Base-by-base conservation (phyloP, 1,140 invertebrate species). In the Hycleus cichorii region DNA sequence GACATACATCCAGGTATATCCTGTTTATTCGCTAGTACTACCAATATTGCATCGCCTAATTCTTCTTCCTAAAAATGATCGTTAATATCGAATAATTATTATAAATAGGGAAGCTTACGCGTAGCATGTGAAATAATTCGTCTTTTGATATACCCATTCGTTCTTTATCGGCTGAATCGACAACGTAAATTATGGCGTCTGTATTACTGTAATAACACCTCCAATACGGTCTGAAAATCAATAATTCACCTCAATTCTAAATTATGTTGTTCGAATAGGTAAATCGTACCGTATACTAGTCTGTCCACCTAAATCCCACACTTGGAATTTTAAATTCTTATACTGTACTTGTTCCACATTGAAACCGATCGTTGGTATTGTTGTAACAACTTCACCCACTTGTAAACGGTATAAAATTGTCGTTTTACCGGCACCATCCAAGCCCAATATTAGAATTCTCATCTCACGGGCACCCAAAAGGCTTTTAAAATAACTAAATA, bases 141-240 rank as follows among this genome's bases (percentile, higher is more conserved):
- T 98, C 93, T 85, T 98, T 98, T 42, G 95, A 97, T 77, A 98
- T 97, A 56, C 94, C 94, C 81, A 99, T 97, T 78, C 97, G 81
- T 80, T 99, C 97, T 75, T 90, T 86, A 77, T 99, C 97, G 62
- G 94, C 95, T 51, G 95, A 98, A 76, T 99, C 97, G 43, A 99
- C 96, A 40, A 99, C 97, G 80, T 98, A 99, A 69, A 99, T 97
- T 71, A 99, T 97, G 69, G 97, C 97, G 83, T 99, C 97, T 74
- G 97, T 99, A 77, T 99, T 99, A 51, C 95, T 95, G 77, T 97
- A 99, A 77, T 99, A 99, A 83, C 97, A 99, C 77, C 97, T 83
- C 97, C 97, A 99, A 72, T 99, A 99, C 10, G 97, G 97, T 79
- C 95, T 93, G 76, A 57, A 83, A 85, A 60, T 9, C 3, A 3